Evolutionary conservation across 2,888 invertebrate genomes (phyloP).

Genomic region (Bombyx huttoni): DNA sequence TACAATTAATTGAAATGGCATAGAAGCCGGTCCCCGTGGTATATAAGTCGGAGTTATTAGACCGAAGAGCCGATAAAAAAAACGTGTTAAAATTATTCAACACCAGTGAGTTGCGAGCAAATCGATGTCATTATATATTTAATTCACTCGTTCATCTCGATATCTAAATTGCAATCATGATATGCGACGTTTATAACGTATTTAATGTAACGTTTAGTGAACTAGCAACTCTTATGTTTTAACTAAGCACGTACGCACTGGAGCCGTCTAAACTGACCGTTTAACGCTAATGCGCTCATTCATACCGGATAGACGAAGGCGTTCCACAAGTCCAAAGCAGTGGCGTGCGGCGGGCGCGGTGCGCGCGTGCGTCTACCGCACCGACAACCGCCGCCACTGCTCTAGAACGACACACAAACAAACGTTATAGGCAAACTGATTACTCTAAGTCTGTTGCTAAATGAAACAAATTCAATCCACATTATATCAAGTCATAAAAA

Average conservation of each 20-base stretch:
- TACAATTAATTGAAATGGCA: too few relatives aligned
- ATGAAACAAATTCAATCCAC: too few relatives aligned
- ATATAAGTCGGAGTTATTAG: too few relatives aligned
- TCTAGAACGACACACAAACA: slow-evolving; percentile 71
- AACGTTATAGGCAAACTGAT: slow-evolving; percentile 38
- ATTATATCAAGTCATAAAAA: too few relatives aligned
- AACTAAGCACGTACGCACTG: neutral
- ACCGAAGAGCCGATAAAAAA: too few relatives aligned
- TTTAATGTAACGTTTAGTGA: neutral
- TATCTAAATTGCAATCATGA: too few relatives aligned
- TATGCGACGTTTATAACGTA: neutral
- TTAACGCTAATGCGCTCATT: slow-evolving; percentile 17
- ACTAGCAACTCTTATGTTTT: neutral
- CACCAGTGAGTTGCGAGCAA: too few relatives aligned
- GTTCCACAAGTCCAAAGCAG: slow-evolving; percentile 77
- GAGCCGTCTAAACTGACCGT: neutral
- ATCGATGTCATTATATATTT: too few relatives aligned
- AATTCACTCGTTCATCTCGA: too few relatives aligned
- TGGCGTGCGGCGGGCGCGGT: slow-evolving; percentile 79
- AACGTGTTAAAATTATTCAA: too few relatives aligned
- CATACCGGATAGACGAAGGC: slow-evolving; percentile 79
- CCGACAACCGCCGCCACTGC: slow-evolving; percentile 73
- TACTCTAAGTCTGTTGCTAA: too few relatives aligned
- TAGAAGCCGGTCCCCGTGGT: too few relatives aligned
- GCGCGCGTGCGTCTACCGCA: slow-evolving; percentile 73